These are phyloP conservation scores for Invenusta paracnida DNA, from an alignment of 2,888 invertebrate genomes.

Conservation along the genomic window DNA sequence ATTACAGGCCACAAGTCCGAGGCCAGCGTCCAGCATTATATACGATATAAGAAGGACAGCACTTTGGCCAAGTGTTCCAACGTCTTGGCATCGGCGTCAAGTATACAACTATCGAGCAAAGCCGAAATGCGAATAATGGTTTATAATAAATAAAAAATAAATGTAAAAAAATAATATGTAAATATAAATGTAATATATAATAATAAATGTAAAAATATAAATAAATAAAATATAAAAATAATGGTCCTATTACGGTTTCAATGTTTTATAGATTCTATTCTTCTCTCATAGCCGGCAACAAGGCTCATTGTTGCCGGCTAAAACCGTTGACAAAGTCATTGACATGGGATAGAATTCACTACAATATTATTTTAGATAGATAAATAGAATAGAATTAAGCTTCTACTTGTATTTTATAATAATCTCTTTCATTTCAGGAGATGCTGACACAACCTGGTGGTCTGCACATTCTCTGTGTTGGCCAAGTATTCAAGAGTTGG, in stretches of 20 bases:
- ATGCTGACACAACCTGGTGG: constrained; percentile 1
- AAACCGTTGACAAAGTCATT: background rate
- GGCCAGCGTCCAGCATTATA: background rate
- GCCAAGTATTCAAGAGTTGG: constrained; percentile 12
- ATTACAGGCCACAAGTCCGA: constrained; percentile 9
- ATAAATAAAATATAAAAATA: too few relatives aligned
- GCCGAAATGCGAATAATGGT: background rate
- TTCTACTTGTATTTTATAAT: too few relatives aligned
- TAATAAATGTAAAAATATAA: too few relatives aligned
- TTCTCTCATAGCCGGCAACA: background rate
- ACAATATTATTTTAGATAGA: too few relatives aligned
- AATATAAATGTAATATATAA: too few relatives aligned
- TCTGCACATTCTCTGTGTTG: background rate
- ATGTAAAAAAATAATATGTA: too few relatives aligned
- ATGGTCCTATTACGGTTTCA: background rate
- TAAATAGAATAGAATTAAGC: too few relatives aligned
- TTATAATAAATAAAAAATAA: too few relatives aligned
- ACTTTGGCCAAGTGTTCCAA: background rate
- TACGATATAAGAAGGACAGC: background rate
- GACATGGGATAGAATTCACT: background rate
- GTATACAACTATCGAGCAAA: background rate
- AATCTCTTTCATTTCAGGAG: background rate
- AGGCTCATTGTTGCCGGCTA: background rate
- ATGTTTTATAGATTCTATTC: background rate
- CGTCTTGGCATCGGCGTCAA: background rate